phyloP scores from a whole-genome alignment of 2,888 invertebrate species.

The Catocala fraxini region DNA sequence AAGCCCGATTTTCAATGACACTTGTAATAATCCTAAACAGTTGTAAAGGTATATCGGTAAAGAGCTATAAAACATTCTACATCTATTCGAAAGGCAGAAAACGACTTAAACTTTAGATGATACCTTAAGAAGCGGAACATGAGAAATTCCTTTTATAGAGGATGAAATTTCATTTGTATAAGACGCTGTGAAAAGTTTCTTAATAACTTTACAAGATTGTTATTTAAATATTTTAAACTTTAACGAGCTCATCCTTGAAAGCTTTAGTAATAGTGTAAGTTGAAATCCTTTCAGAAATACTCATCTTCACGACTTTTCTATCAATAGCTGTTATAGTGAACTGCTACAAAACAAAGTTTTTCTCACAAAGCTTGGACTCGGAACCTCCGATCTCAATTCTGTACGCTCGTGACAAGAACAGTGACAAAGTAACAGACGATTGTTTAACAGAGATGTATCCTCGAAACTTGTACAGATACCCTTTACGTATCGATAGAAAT shows the following conservation, averaged over 20 bases:
- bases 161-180: no score
- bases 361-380: slow-evolving; percentile 73
- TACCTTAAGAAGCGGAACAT: no score
- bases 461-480: slow-evolving; percentile 77
- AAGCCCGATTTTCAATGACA: no score
- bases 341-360: slow-evolving; percentile 67
- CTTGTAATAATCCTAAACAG: no score
- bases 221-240: background rate
- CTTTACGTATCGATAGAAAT: slow-evolving; percentile 74
- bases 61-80: no score
- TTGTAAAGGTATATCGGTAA: no score
- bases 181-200: no score
- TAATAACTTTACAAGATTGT: no score
- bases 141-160: no score
- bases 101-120: no score
- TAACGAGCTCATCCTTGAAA: background rate
- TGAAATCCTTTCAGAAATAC: slow-evolving; percentile 70
- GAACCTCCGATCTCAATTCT: slow-evolving; percentile 77
- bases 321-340: slow-evolving; percentile 60
- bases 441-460: slow-evolving; percentile 82
- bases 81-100: no score
- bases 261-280: slow-evolving; percentile 28
- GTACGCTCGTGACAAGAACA: slow-evolving; percentile 77
- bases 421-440: slow-evolving; percentile 74
- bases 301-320: slow-evolving; percentile 59